Conservation (phyloP, 2,113 vertebrate species). For the Urocitellus parryii region DNA sequence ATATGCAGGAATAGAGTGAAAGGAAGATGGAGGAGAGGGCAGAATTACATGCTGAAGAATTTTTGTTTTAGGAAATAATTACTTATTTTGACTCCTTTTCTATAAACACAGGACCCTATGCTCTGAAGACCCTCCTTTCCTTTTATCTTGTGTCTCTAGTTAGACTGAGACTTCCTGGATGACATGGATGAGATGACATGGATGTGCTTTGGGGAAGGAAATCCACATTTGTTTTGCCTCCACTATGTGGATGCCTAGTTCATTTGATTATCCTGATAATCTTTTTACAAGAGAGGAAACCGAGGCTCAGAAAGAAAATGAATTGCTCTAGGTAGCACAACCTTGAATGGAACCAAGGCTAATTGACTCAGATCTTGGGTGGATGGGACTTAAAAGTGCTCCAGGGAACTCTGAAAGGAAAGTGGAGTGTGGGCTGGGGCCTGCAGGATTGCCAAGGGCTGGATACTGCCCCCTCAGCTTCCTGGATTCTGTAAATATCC, state of each 20-base stretch:
- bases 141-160: conserved; percentile 46
- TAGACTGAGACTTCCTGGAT: conserved; percentile 43
- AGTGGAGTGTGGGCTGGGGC: neutral
- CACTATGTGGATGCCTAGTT: neutral
- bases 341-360: conserved; percentile 37
- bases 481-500: conserved; percentile 70
- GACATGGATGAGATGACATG: conserved; percentile 28
- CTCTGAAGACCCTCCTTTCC: conserved; percentile 37
- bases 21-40: neutral
- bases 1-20: neutral
- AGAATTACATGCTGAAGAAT: neutral
- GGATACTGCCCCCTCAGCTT: conserved; percentile 26
- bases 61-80: conserved; percentile 47
- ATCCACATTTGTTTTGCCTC: conserved; percentile 19
- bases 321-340: neutral
- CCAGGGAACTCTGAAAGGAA: conserved; percentile 29
- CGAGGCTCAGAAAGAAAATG: conserved; percentile 32
- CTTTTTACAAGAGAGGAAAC: conserved; percentile 49
- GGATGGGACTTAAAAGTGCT: conserved; percentile 6
- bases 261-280: conserved; percentile 9
- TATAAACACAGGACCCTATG: neutral
- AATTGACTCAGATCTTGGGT: conserved; percentile 37
- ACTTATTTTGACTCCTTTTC: conserved; percentile 26
- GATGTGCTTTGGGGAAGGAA: neutral
- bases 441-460: neutral